Evolutionary conservation across 2,888 invertebrate genomes (phyloP), one percentile per base, ranked within the genome.

Genomic region (Phortica okadai): DNA sequence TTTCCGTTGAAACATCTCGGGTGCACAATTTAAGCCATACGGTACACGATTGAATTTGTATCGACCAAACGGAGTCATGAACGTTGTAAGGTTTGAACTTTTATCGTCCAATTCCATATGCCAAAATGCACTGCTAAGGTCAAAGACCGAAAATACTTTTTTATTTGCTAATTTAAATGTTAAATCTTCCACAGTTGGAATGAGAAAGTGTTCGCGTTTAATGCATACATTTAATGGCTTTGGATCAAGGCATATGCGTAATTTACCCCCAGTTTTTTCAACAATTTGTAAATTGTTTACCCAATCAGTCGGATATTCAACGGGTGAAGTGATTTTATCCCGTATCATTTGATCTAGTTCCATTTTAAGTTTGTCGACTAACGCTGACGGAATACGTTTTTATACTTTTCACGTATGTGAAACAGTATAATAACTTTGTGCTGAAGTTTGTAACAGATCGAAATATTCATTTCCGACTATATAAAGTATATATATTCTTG

Each of bases 1-100:
- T 74, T 81, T 82, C 45, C 80, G 79, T 76, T 90, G 88, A 80
- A 90, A 90, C 14, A 89, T 85, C 82, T 89, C 90, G 4, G 89
- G n/a, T n/a, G n/a, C n/a, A n/a, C n/a, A n/a, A n/a, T n/a, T n/a
- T n/a, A n/a, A n/a, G n/a, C n/a, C n/a, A 84, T 90, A 90, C 2
- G 90, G 79, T 8, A 80, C 74, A 1, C 82, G 62, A 64, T 79
- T 81, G 25, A 81, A 83, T 77, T 79, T 80, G 62, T 59, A 80
- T n/a, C 80, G 62, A 2, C 81, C 82, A 73, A 83, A 81, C 5
- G 81, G 83, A 10, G 82, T 85, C 77, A 80, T 80, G 54, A 86
- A 83, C 1, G 83, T 82, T n/a, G 81, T 81, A 33, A 8, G n/a
- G n/a, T n/a, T n/a, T n/a, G n/a, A n/a, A n/a, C n/a, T n/a, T n/a